Base-by-base conservation (phyloP, 2,113 vertebrate genomes). In the Chaetodon auriga region DNA sequence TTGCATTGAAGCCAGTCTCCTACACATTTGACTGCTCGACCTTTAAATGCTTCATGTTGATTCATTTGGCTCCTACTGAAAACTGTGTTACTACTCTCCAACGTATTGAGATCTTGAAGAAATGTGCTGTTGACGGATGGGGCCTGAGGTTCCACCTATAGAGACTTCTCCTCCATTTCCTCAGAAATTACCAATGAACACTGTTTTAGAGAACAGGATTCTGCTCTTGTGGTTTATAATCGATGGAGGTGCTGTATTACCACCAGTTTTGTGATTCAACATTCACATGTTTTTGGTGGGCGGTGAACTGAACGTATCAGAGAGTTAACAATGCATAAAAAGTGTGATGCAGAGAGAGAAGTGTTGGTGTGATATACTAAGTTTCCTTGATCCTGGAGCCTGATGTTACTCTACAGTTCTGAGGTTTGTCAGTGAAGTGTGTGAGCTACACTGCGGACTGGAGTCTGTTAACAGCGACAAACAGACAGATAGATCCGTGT, bases 191-290 rank as follows among this genome's bases (percentile, higher is more conserved):
- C 19, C 19, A 11, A 6, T 68, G 21, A 61, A 23, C 16, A 21
- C 19, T 3, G 13, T 83, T 78, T 72, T 0, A 10, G n/a, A 55
- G 48, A 66, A 54, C 21, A 12, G 19, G 14, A 7, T 64, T 81
- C n/a, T 38, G 48, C 15, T 73, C 7, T 41, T 48, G 14, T 66
- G 57, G 14, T 84, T 78, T 85, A 71, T 80, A 78, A 63, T 72
- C 82, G 75, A 86, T 65, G 46, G 85, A 86, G 14, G 70, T 81
- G 82, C 60, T 75, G 41, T 68, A 68, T 89, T 78, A 78, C 86
- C 64, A 60, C 30, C 19, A 61, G 30, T 30, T 30, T 30, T 30
- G 30, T 30, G 30, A 30, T 30, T 30, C 30, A 30, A 30, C 30
- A 30, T 30, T 30, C 30, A 30, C 30, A 30, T 30, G 30, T 30